Conservation (phyloP, 2,888 invertebrate genomes). For the Diplazon laetatorius region DNA sequence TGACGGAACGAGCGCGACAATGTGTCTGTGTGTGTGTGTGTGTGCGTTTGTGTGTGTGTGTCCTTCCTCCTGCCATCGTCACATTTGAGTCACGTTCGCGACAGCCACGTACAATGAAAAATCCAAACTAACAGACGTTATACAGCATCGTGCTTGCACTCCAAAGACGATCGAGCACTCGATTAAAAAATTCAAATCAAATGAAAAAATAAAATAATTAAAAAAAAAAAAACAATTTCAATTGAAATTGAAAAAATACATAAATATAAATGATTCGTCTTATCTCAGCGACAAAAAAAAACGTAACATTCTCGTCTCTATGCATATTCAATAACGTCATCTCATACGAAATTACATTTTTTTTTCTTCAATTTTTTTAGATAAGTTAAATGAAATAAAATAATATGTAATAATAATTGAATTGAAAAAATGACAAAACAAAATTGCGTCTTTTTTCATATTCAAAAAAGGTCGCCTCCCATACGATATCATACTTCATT, state of each 20-base stretch:
- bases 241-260: no score
- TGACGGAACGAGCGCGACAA: constrained; percentile 35
- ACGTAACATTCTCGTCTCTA: no score
- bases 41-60: no score
- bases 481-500: no score
- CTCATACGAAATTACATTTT: no score
- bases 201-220: background rate
- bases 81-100: constrained; percentile 51
- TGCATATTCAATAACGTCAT: no score
- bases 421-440: no score
- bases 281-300: background rate
- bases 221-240: no score
- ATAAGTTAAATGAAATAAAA: no score
- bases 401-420: no score
- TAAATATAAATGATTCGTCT: background rate
- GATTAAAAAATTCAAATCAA: constrained; percentile 4
- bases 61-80: constrained; percentile 27
- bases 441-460: constrained; percentile 17
- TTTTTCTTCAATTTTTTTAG: no score
- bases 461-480: background rate
- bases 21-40: no score
- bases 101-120: constrained; percentile 63
- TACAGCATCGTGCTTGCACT: constrained; percentile 49
- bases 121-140: constrained; percentile 52
- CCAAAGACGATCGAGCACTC: constrained; percentile 23